Base-by-base conservation (phyloP, 1,140 invertebrate species). In the Drosophila bifasciata region DNA sequence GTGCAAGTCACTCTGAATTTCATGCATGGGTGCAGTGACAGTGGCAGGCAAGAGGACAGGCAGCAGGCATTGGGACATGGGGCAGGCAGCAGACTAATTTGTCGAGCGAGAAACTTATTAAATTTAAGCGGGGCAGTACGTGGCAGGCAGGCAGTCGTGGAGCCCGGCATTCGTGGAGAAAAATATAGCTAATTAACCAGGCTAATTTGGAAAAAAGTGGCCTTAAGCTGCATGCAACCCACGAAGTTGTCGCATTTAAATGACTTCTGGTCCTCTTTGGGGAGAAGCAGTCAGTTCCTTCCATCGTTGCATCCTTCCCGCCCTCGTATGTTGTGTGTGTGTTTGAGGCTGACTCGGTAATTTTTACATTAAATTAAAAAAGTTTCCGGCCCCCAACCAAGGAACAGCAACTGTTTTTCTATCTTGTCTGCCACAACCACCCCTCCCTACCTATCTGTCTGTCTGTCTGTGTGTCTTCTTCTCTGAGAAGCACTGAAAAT, bases 281-380 rank as follows among this genome's bases (percentile, higher is more conserved):
- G 3, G 32, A 13, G 11, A 13, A 13, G 32, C 28, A 32, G 25
- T 8, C 2, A 2, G 2, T 32, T 32, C 28, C 9, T 3, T 36
- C 11, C 11, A 21, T 11, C 15, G 50, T 11, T 36, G 3, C 11
- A 5, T 36, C 32, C 32, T 5, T 36, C 32, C 11, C 11, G 1
- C 32, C 3, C 13, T 13, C 16, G 43, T 55, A 36, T 51, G 51
- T 52, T 36, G 49, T 51, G 19, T 25, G 28, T 25, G 5, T 25
- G 41, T 55, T 66, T 58, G 45, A 25, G 52, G 53, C 43, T 51
- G 44, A 23, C 40, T 43, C 46, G 53, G 23, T 67, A 76, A 79
- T 75, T 88, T 78, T 39, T 60, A 67, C 84, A 84, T 89, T 88
- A 78, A 86, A 89, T 83, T 86, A 88, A 84, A 88, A 83, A 88